Conservation (phyloP, 2,113 vertebrate genomes). For the Guaruba guarouba region DNA sequence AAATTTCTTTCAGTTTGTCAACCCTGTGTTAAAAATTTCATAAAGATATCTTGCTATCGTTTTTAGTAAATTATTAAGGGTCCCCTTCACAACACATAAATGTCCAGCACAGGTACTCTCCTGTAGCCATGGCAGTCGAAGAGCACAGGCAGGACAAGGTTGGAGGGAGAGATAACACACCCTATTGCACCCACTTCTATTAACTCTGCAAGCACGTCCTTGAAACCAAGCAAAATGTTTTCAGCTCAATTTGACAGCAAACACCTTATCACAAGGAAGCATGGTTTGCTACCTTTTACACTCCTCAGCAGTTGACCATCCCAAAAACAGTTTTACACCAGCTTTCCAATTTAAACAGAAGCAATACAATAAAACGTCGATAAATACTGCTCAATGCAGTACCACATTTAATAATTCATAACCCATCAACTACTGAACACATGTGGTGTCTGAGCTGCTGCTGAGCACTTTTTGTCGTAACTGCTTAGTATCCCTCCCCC, state of each 20-base stretch:
- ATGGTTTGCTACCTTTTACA: not conserved
- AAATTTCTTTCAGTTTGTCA: not conserved
- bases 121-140: not conserved
- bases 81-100: not conserved
- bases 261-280: not conserved
- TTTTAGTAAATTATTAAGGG: not conserved
- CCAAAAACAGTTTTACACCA: not conserved
- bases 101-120: not conserved
- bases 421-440: not conserved
- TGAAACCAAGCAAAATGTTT: not conserved
- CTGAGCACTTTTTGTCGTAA: not conserved
- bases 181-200: not conserved
- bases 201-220: not conserved
- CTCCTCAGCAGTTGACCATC: not conserved
- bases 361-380: not conserved
- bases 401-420: not conserved
- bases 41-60: not conserved
- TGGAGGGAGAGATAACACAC: not conserved
- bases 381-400: not conserved
- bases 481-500: not conserved
- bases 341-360: not conserved
- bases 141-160: not conserved
- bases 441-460: not conserved
- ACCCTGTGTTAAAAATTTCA: not conserved
- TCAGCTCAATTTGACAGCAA: not conserved